phyloP scores from a whole-genome alignment of 2,113 vertebrate genomes.

The Cisticola juncidis region DNA sequence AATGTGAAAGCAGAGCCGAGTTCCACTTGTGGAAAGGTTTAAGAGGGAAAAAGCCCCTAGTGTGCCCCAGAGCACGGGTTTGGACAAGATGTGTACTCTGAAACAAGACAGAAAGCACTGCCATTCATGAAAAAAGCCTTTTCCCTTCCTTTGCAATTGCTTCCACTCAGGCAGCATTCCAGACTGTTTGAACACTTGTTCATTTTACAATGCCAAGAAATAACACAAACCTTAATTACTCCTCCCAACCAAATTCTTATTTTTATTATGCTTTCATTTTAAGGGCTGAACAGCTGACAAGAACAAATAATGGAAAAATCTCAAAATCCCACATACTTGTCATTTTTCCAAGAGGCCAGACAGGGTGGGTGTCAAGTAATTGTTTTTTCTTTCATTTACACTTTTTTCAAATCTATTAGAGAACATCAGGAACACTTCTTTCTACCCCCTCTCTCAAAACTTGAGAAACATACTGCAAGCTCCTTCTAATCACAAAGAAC shows the following conservation, averaged over 20 bases:
- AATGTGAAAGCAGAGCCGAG: background rate
- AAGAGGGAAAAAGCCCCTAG: background rate
- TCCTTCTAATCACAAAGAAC: background rate
- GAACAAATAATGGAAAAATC: background rate
- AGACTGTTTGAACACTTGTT: constrained; percentile 31
- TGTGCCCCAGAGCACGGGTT: fast-evolving
- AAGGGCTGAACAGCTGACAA: background rate
- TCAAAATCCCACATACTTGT: background rate
- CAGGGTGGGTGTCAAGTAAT: background rate
- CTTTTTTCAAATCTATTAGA: constrained; percentile 7
- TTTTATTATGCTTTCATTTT: background rate
- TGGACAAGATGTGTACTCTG: background rate
- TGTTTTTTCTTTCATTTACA: background rate
- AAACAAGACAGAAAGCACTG: background rate
- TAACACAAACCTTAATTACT: background rate
- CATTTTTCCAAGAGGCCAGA: background rate
- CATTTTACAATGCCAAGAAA: constrained; percentile 21
- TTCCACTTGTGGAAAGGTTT: background rate
- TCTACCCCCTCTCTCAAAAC: background rate
- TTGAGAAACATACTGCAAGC: background rate
- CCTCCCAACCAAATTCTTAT: background rate
- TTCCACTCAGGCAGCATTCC: constrained; percentile 6
- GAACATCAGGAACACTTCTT: background rate
- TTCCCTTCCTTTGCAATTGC: background rate
- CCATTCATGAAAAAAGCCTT: background rate